phyloP scores from a whole-genome alignment of 2,888 invertebrate genomes.

The Oscheius sp. region DNA sequence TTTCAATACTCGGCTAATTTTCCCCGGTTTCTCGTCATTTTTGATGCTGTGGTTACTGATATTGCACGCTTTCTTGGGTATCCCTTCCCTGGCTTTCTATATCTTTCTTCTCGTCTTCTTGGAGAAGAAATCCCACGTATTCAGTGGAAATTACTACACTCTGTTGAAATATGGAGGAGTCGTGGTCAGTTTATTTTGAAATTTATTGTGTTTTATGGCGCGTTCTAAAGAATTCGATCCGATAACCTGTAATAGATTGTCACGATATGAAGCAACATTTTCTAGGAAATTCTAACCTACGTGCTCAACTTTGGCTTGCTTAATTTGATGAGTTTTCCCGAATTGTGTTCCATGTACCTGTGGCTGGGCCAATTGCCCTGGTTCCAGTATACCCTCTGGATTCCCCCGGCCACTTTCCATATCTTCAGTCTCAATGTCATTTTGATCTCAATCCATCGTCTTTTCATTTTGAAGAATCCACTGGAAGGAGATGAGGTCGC shows the following conservation, averaged over 20 bases:
- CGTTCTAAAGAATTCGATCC: too few species aligned
- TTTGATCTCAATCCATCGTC: background rate
- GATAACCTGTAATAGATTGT: too few species aligned
- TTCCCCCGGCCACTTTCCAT: background rate
- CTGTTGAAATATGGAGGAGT: conserved; percentile 3
- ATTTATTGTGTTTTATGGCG: background rate
- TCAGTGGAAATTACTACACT: background rate
- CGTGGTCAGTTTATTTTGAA: background rate
- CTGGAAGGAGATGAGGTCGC: conserved; percentile 3
- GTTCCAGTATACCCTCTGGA: background rate
- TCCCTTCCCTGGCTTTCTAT: background rate
- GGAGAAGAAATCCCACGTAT: background rate
- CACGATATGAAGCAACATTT: background rate
- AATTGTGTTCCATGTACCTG: background rate
- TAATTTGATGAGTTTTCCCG: conserved; percentile 1
- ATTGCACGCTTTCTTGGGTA: background rate
- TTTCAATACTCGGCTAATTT: background rate
- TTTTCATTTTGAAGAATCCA: background rate
- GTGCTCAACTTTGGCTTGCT: background rate
- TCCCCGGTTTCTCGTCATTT: background rate
- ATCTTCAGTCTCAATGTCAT: background rate
- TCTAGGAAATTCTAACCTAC: conserved; percentile 1
- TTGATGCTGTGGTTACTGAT: conserved; percentile 1
- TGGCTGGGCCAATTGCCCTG: background rate
- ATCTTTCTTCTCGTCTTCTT: background rate